Evolutionary conservation across 2,113 vertebrate species (phyloP), one percentile per base, ranked within the genome.

Genomic region (Sylvietta virens): DNA sequence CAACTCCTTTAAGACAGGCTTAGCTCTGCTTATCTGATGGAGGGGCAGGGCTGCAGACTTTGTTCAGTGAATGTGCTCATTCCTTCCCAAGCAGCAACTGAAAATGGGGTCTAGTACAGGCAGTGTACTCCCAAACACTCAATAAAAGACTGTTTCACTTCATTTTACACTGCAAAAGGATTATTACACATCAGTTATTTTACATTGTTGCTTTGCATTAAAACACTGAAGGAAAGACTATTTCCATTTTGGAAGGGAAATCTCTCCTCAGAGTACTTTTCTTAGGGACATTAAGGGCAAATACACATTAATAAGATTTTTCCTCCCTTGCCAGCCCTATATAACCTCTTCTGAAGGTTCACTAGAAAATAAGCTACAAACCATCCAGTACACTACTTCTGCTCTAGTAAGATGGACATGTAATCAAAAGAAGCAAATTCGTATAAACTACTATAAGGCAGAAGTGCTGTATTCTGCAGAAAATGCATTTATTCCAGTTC

Each of bases 401-500:
- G 40, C 80, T 95, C 71, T 67, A 89, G 69, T 76, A 95, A 97
- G 85, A 97, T 72, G 86, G 95, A 97, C 90, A 94, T 67, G 58
- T 94, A 97, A 97, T 98, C 97, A 98, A 90, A 92, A 95, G 61
- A 87, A 97, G 84, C 60, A 97, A 97, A 97, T 95, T 72, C 86
- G 88, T 96, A 95, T 97, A 76, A 97, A 95, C 57, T 94, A 76
- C 44, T 81, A 33, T 39, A 56, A 95, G 91, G 80, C 6, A 94
- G 87, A 96, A 97, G 57, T 80, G 91, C 81, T 96, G 87, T 47
- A 95, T 30, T 79, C 76, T 96, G 84, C 81, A 97, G 79, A 96
- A 98, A 98, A 97, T 94, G 48, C 86, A 92, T 96, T 95, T 91
- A 97, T 93, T 89, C 88, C 84, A 97, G 92, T 92, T 97, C 92